phyloP scores from a whole-genome alignment of 2,113 vertebrate genomes.

The Melanotaenia duboulayi region DNA sequence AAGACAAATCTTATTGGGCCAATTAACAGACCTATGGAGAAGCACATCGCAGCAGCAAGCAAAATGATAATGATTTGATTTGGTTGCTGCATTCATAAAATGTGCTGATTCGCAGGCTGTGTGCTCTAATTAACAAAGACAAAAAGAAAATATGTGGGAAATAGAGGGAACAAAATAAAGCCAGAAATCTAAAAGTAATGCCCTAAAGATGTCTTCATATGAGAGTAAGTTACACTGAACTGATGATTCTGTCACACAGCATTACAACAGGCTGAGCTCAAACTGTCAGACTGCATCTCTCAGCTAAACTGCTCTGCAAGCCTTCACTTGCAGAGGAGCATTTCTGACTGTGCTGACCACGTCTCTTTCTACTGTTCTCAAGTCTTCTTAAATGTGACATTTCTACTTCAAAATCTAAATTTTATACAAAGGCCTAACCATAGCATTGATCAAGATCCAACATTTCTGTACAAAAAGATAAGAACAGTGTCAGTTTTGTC shows the following conservation, averaged over 20 bases:
- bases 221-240: not conserved
- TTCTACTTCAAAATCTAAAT: slow-evolving; percentile 1
- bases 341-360: not conserved
- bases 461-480: too few relatives aligned
- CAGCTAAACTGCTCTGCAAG: slow-evolving; percentile 6
- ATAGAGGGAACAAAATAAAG: not conserved
- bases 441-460: too few relatives aligned
- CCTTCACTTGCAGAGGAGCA: not conserved
- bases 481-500: too few relatives aligned
- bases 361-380: not conserved
- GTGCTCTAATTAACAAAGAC: not conserved
- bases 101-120: slow-evolving; percentile 9
- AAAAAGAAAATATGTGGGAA: not conserved
- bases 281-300: slow-evolving; percentile 1
- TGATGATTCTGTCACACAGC: slow-evolving; percentile 9
- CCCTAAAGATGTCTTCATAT: not conserved
- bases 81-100: slow-evolving; percentile 23
- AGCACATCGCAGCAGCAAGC: not conserved
- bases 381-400: not conserved
- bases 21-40: slow-evolving; percentile 15
- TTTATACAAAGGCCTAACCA: not conserved
- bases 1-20: slow-evolving; percentile 30
- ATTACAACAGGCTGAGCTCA: not conserved
- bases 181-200: not conserved
- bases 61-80: slow-evolving; percentile 17